Evolutionary conservation across 1,140 invertebrate species (phyloP), one percentile per base, ranked within the genome.

Genomic region (Rhyacophila brunnea): DNA sequence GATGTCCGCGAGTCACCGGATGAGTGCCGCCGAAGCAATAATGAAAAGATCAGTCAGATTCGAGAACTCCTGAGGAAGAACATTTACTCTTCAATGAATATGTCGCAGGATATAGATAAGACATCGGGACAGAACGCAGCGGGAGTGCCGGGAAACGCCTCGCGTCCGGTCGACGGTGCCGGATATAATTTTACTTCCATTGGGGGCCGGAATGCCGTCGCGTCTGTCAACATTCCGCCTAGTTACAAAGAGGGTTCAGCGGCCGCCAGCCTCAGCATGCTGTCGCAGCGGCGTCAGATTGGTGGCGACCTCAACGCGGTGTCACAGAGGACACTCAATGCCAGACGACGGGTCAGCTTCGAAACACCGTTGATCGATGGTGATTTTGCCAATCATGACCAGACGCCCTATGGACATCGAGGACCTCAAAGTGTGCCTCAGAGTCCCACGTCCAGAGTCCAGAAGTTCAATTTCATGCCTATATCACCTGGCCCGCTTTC

Each of bases 391-490:
- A 46, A 14, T 44, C 28, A 47, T n/a, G 40, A 34, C n/a, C 28
- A n/a, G 1, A 18, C 46, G 4, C 13, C 11, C 2, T 48, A 36
- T n/a, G 18, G 19, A 49, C 3, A 28, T 9, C 23, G 23, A 28
- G 23, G 23, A 9, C 23, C 23, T 9, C 23, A 28, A 9, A 44
- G 58, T 55, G 9, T 68, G 67, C 80, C 82, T 23, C 77, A 76
- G 50, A 86, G 84, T 74, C 85, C 85, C 1, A 79, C 74, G 6
- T 72, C 77, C 6, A 79, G 89, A 64, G 79, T 87, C 36, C 85
- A 88, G 67, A 87, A 88, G 68, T 93, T 91, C 70, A 90, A 86
- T 71, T 94, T 94, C 68, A 87, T 87, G 5, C 90, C 89, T 0
- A 92, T 92, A 65, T 91, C 89, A 18, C 89, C 89, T 4, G 83